Evolutionary conservation across 2,113 vertebrate genomes (phyloP).

Genomic region (Oryzias celebensis): DNA sequence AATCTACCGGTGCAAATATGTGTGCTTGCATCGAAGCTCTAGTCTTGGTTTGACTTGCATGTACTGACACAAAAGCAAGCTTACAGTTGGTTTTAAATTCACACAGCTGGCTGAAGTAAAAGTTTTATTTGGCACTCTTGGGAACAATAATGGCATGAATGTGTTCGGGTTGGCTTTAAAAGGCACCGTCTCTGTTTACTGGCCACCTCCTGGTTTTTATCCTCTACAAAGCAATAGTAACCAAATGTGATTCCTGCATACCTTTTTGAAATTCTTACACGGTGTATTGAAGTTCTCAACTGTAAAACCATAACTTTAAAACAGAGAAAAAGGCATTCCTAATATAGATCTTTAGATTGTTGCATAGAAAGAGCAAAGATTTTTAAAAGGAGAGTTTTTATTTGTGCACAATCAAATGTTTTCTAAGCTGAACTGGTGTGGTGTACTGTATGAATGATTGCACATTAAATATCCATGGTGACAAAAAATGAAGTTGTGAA

Average conservation of each 20-base stretch:
- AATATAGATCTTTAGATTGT: constrained; percentile 38
- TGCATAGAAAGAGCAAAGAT: constrained; percentile 46
- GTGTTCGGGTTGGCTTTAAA: constrained; percentile 9
- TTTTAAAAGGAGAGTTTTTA: constrained; percentile 64
- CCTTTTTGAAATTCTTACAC: constrained; percentile 21
- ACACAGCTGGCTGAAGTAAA: constrained; percentile 7
- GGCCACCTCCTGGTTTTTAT: constrained; percentile 28
- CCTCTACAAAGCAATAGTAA: constrained; percentile 54
- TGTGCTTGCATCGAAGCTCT: constrained; percentile 25
- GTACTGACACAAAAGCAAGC: constrained; percentile 4
- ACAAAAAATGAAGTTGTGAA: constrained; percentile 55
- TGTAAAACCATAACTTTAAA: constrained; percentile 6
- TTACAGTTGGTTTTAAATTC: constrained; percentile 9
- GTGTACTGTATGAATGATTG: constrained; percentile 67
- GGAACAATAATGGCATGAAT: background rate
- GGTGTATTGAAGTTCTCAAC: background rate
- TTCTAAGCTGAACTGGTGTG: constrained; percentile 68
- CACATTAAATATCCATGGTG: constrained; percentile 68
- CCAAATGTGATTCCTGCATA: constrained; percentile 45
- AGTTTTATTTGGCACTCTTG: background rate
- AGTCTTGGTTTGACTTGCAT: constrained; percentile 27
- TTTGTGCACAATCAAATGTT: constrained; percentile 77
- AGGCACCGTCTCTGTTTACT: constrained; percentile 3
- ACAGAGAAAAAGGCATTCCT: constrained; percentile 25
- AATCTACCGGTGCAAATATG: constrained; percentile 34